Conservation (phyloP, 2,113 vertebrate species). For the Isurus oxyrinchus region DNA sequence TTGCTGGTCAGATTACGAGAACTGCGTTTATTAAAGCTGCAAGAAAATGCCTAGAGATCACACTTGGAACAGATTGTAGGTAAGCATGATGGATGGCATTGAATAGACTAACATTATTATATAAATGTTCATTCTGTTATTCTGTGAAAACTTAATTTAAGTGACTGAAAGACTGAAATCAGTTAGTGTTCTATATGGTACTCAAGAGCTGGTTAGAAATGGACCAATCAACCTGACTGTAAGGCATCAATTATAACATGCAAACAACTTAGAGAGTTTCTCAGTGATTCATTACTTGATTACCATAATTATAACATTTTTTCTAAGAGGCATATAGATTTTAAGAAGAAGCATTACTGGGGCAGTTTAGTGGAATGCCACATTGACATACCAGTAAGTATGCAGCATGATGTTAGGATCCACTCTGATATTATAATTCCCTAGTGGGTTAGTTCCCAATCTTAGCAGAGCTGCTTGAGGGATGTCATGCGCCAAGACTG, state of each 20-base stretch:
- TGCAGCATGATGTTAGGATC: neutral
- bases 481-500: neutral
- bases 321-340: neutral
- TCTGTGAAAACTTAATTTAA: neutral
- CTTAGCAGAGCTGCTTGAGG: neutral
- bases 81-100: neutral
- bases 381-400: neutral
- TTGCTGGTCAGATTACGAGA: neutral
- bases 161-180: conserved; percentile 1
- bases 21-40: neutral
- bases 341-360: neutral
- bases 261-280: neutral
- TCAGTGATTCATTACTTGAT: neutral
- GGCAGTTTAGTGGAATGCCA: neutral
- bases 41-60: neutral
- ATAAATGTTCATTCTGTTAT: neutral
- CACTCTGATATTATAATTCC: neutral
- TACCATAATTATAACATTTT: neutral
- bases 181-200: neutral
- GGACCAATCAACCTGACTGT: neutral
- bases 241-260: neutral
- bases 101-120: neutral
- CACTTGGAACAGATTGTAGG: neutral
- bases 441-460: neutral
- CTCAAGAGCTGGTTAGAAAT: neutral